phyloP scores from a whole-genome alignment of 2,888 invertebrate genomes.

The Druceiella hillmani region DNA sequence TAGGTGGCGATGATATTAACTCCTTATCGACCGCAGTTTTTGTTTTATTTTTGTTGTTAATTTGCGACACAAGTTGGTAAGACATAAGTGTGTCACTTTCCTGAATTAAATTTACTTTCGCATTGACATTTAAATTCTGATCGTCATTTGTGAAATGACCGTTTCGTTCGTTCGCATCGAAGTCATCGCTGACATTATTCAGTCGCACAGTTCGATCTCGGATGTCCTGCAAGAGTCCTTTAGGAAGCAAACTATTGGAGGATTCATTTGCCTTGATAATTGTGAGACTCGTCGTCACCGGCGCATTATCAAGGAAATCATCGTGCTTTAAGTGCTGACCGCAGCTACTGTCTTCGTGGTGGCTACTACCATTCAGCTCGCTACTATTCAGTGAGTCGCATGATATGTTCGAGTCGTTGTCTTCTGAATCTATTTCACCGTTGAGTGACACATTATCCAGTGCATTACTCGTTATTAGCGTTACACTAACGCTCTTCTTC shows the following conservation, averaged over 20 bases:
- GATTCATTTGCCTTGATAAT: constrained; percentile 35
- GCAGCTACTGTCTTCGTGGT: constrained; percentile 44
- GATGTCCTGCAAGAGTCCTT: constrained; percentile 63
- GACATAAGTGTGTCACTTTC: constrained; percentile 49
- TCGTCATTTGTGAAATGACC: constrained; percentile 30
- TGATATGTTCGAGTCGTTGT: constrained; percentile 72
- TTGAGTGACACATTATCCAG: constrained; percentile 56
- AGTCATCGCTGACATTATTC: constrained; percentile 43
- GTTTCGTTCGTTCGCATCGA: constrained; percentile 33
- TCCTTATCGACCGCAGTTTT: constrained; percentile 33
- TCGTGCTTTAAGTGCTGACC: no score
- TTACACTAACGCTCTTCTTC: constrained; percentile 51
- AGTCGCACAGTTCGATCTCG: constrained; percentile 58
- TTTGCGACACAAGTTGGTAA: constrained; percentile 49
- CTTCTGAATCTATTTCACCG: constrained; percentile 65
- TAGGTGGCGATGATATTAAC: constrained; percentile 29
- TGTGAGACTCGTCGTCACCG: constrained; percentile 33
- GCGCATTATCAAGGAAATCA: constrained; percentile 35
- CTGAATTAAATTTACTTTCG: constrained; percentile 42
- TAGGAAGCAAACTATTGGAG: constrained; percentile 54
- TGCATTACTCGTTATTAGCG: constrained; percentile 50
- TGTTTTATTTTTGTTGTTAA: constrained; percentile 37
- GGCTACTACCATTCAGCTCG: constrained; percentile 54
- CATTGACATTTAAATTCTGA: constrained; percentile 45
- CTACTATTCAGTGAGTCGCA: constrained; percentile 77